Base-by-base conservation (phyloP, 2,113 vertebrate species). In the Thalassarche chlororhynchos region DNA sequence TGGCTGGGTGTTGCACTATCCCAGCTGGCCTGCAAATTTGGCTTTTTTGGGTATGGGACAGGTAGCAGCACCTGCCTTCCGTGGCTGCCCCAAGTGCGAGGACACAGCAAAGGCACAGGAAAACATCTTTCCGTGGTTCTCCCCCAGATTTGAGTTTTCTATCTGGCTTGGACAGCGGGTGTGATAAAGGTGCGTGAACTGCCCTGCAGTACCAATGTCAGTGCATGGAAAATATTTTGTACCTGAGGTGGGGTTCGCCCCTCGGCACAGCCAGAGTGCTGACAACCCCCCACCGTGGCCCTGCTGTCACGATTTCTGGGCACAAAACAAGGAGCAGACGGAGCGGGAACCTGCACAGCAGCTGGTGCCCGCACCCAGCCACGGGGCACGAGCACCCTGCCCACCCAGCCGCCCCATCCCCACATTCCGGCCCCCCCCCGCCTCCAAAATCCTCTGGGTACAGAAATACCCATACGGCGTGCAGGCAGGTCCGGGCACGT, bases 341-440 rank as follows among this genome's bases (percentile, higher is more conserved):
- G 79, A 85, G 36, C 1, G 2, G 54, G 84, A 75, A n/a, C 34
- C 2, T 7, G 40, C n/a, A 1, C 23, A 7, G 40, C 38, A 28
- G 42, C 64, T 3, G 13, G 9, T 60, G 21, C 42, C 70, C 2
- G 13, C 23, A 5, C 17, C 17, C 66, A n/a, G 36, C 36, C 4
- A 5, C 1, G 23, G 49, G 58, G 44, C 70, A 77, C 1, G 0
- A 13, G 9, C 9, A 1, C 57, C 31, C 32, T 24, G 17, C 54
- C 23, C 3, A 1, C n/a, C 58, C 15, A 6, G 6, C 47, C 70
- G 29, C 52, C 46, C 44, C 65, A 19, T 77, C 34, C 54, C 36
- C 0, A 2, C 1, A 4, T 28, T 6, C 23, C n/a, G n/a, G n/a
- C 10, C 38, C 44, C 44, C 16, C 3, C 21, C 44, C 44, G 24